phyloP scores from a whole-genome alignment of 2,888 invertebrate species.

The Blastobasis adustella region DNA sequence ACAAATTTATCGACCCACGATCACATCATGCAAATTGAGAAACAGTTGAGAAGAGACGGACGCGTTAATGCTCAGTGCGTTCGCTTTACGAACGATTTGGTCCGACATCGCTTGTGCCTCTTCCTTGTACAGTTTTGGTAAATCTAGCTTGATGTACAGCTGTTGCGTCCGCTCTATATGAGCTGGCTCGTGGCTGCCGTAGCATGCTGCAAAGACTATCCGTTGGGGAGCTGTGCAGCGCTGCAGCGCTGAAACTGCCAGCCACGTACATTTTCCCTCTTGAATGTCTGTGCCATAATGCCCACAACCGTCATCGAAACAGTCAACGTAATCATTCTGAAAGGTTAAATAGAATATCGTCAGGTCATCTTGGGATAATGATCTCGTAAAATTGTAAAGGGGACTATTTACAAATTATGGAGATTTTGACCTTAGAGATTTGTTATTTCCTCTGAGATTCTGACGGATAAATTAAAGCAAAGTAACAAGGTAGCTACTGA shows the following conservation, averaged over 20 bases:
- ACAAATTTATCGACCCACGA: neutral
- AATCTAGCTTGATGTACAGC: slow-evolving; percentile 76
- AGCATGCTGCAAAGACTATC: slow-evolving; percentile 80
- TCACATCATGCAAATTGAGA: neutral
- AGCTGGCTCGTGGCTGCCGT: slow-evolving; percentile 79
- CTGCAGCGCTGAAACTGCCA: slow-evolving; percentile 86
- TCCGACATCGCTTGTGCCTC: slow-evolving; percentile 85
- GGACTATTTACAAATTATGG: no score
- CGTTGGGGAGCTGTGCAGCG: slow-evolving; percentile 78
- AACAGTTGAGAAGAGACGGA: neutral
- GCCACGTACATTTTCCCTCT: slow-evolving; percentile 95
- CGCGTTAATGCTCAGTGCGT: slow-evolving; percentile 62
- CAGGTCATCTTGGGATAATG: no score
- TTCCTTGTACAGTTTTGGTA: slow-evolving; percentile 80
- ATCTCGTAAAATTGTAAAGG: no score
- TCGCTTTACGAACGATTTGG: slow-evolving; percentile 80
- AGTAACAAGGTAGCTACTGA: no score
- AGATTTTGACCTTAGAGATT: no score
- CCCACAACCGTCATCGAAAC: slow-evolving; percentile 76
- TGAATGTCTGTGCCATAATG: slow-evolving; percentile 44
- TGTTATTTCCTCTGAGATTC: no score
- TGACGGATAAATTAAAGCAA: no score
- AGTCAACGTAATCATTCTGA: slow-evolving; percentile 89
- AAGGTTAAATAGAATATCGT: neutral
- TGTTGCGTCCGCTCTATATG: slow-evolving; percentile 69